A percentile compares a stretch with the other conserved stretches of the same genome.
Evolutionary conservation across 2,113 vertebrate genomes (phyloP).

Genomic region (Dicaeum eximium): DNA sequence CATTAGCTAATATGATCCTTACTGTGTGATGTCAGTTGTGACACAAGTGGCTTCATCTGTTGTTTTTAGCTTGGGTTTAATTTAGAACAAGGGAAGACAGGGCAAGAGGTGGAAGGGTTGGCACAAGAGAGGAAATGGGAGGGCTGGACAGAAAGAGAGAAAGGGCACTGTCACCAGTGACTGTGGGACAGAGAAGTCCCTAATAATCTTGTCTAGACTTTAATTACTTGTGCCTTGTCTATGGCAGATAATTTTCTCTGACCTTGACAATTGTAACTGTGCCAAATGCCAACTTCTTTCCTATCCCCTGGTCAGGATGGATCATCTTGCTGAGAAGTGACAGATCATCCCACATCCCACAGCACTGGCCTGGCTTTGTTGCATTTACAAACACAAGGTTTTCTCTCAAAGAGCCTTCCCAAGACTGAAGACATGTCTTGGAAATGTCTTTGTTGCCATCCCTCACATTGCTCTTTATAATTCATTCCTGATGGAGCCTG

Average conservation of each 20-base stretch:
- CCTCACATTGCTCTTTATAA: background rate
- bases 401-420: background rate
- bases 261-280: background rate
- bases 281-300: background rate
- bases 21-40: background rate
- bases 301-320: background rate
- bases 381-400: background rate
- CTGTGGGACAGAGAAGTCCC: background rate
- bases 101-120: background rate
- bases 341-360: background rate
- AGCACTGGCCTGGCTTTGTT: background rate
- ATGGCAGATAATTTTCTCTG: background rate
- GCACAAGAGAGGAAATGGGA: background rate
- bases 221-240: background rate
- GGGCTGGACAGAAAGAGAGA: background rate
- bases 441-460: background rate
- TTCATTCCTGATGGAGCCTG: background rate
- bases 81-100: background rate
- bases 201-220: conserved; percentile 2
- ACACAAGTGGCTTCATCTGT: background rate
- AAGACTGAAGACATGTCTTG: background rate
- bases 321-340: background rate
- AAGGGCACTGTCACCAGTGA: background rate
- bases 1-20: background rate
- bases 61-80: background rate